phyloP scores from a whole-genome alignment of 2,797 vertebrate species.

The Brachymystax lenok region DNA sequence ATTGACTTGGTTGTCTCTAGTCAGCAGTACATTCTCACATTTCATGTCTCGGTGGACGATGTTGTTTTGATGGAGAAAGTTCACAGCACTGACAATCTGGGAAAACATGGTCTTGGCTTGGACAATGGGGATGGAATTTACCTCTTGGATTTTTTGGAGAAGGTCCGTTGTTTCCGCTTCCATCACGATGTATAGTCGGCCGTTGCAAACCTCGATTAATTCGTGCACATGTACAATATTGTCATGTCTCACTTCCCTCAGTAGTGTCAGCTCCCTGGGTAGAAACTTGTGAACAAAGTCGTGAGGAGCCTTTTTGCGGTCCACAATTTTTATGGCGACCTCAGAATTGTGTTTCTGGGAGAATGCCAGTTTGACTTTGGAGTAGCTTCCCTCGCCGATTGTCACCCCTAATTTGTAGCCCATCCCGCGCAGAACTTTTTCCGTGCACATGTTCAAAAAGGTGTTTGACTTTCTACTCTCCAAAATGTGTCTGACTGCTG shows the following conservation, averaged over 20 bases:
- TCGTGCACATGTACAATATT: constrained; percentile 74
- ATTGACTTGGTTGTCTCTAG: constrained; percentile 68
- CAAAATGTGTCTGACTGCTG: not conserved
- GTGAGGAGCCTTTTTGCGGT: constrained; percentile 61
- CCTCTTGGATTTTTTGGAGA: constrained; percentile 66
- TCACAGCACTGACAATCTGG: constrained; percentile 72
- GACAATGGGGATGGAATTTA: constrained; percentile 60
- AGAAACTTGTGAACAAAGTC: constrained; percentile 73
- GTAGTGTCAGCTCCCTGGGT: constrained; percentile 73
- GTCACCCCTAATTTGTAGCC: constrained; percentile 76
- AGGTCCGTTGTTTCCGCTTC: constrained; percentile 75
- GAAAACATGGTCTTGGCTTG: constrained; percentile 71
- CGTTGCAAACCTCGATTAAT: constrained; percentile 72
- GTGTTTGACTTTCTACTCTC: constrained; percentile 3
- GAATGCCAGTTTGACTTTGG: constrained; percentile 76
- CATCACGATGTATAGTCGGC: constrained; percentile 79
- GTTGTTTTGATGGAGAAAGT: constrained; percentile 75
- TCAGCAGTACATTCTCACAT: constrained; percentile 80
- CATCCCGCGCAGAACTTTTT: constrained; percentile 66
- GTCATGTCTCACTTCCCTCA: constrained; percentile 71
- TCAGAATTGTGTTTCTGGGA: constrained; percentile 73
- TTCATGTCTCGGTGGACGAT: constrained; percentile 80
- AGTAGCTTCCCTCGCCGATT: constrained; percentile 77
- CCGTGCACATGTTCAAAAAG: constrained; percentile 39
- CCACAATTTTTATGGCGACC: constrained; percentile 79